A percentile compares a stretch with the other conserved stretches of the same genome.
These are phyloP conservation scores for Blomia tropicalis DNA, from an alignment of 2,888 invertebrate genomes.

Conservation along the genomic window DNA sequence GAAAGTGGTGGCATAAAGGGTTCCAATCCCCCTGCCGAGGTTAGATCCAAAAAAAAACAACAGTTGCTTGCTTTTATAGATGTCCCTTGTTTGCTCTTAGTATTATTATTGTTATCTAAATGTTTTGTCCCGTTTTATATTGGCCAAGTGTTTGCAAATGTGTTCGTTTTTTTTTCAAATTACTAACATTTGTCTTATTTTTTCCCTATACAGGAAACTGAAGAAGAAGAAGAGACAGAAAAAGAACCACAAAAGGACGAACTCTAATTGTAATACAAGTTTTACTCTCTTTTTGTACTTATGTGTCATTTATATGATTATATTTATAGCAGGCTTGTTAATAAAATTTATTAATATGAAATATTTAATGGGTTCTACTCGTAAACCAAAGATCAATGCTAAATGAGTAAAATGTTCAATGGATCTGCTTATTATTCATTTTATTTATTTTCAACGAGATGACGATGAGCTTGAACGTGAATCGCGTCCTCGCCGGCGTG, in stretches of 20 bases:
- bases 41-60: conserved; percentile 26
- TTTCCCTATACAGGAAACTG: conserved; percentile 28
- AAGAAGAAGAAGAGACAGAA: conserved; percentile 30
- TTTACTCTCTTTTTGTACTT: conserved; percentile 19
- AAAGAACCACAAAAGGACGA: conserved; percentile 29
- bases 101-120: too few relatives aligned
- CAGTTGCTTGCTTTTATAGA: not conserved
- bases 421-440: not conserved
- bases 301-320: not conserved
- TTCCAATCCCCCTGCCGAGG: conserved; percentile 46
- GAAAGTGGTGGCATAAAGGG: conserved; percentile 72
- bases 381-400: too few relatives aligned
- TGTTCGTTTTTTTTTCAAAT: not conserved
- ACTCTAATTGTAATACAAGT: conserved; percentile 26
- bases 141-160: not conserved
- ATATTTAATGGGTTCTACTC: too few relatives aligned
- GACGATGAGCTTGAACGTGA: conserved; percentile 15
- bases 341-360: conserved; percentile 4
- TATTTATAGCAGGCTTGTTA: conserved; percentile 9
- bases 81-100: not conserved
- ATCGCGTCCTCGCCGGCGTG: conserved; percentile 17
- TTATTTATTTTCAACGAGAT: not conserved
- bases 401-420: not conserved
- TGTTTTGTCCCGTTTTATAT: not conserved
- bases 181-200: not conserved